These are phyloP conservation scores for Dendrocopos noguchii DNA, from an alignment of 2,113 vertebrate genomes.

Conservation along the genomic window DNA sequence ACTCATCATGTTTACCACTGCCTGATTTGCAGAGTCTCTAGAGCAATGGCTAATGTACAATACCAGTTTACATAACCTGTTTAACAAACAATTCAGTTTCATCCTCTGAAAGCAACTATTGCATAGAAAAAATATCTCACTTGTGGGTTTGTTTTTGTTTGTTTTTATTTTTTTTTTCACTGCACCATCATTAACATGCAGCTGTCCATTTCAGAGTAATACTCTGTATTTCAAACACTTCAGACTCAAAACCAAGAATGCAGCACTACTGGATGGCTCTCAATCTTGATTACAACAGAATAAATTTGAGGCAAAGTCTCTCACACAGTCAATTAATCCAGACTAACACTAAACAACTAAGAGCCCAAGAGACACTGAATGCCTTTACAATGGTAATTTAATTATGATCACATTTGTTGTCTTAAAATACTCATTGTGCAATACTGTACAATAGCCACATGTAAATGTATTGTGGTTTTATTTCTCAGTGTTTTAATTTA, in stretches of 20 bases:
- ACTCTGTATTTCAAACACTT: background rate
- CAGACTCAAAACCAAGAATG: background rate
- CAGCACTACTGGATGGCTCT: background rate
- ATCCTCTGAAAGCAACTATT: background rate
- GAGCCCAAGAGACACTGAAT: background rate
- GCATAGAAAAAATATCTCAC: background rate
- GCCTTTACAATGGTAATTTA: constrained; percentile 5
- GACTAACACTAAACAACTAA: background rate
- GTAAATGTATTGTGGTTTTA: background rate
- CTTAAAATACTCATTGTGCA: background rate
- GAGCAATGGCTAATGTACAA: background rate
- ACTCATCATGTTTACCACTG: background rate
- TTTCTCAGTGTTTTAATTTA: background rate
- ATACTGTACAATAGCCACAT: background rate
- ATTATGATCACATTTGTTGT: background rate
- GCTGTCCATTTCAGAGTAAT: background rate
- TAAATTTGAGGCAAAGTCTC: background rate
- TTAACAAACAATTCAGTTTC: background rate
- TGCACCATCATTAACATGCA: background rate
- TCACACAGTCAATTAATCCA: background rate
- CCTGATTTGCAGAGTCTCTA: background rate
- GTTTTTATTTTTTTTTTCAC: background rate
- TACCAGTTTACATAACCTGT: background rate
- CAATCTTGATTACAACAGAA: background rate
- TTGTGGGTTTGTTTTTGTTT: no score